Evolutionary conservation across 2,113 vertebrate species (phyloP), one percentile per base, ranked within the genome.

Genomic region (Hoplias malabaricus): DNA sequence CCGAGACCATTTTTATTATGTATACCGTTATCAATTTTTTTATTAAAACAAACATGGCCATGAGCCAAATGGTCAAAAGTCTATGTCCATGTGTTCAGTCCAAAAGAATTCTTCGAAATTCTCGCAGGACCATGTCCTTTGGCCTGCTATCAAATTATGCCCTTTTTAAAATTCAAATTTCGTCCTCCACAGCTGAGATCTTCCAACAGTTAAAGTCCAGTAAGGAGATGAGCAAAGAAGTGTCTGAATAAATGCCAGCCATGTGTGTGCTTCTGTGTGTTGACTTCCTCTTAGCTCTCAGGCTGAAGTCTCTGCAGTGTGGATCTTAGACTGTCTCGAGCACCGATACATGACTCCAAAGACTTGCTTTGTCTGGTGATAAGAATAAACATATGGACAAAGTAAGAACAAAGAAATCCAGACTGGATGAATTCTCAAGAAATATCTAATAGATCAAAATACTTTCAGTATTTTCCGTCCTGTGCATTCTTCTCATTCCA

Each of bases 281-380:
- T 40, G 42, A 36, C 53, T 50, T 59, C 16, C 75, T 27, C 84
- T 90, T 89, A 93, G 85, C 86, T 87, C 62, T 91, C 85, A 27
- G 87, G 42, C 34, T 43, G 23, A 80, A 92, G 62, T 71, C 86
- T 89, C 85, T 91, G 88, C 69, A 92, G 78, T 0, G 95, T 96
- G 77, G 94, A 93, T 82, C 95, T 88, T 46, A 99, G 94, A 68
- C 48, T 90, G 88, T 93, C 95, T 82, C 92, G 92, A 81, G 96
- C 93, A 12, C 89, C 91, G 0, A 90, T 89, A 78, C 96, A 96
- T 1, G 92, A 90, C 76, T 98, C 95, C 83, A 97, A 87, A 40
- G 90, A 90, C n/a, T 92, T 91, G 69, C 90, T 96, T 81, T 92
- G 94, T 82, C 97, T 98, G 89, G 2, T 31, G 27, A 74, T 81